A percentile compares a stretch with the other conserved stretches of the same genome.
These are phyloP conservation scores for Panulirus ornatus DNA, from an alignment of 1,140 invertebrate genomes.

Conservation along the genomic window DNA sequence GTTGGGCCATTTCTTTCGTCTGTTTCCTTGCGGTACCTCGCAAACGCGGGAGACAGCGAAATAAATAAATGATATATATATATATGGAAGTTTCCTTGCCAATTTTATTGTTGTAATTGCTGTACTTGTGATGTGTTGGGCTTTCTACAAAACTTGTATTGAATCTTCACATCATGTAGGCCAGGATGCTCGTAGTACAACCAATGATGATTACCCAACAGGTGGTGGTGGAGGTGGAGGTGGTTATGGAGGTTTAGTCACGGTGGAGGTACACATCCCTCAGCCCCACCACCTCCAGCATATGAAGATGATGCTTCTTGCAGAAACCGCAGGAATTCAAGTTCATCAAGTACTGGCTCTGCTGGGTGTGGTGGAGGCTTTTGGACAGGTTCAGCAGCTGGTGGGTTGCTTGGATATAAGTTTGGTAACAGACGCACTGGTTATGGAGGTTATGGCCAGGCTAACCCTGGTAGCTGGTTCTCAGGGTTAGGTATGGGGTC, in stretches of 20 bases:
- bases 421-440: constrained; percentile 77
- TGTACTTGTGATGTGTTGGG: constrained; percentile 78
- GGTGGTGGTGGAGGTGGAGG: constrained; percentile 69
- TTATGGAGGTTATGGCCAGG: constrained; percentile 30
- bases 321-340: constrained; percentile 28
- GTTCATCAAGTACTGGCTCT: constrained; percentile 27
- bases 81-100: constrained; percentile 70
- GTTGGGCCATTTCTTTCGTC: too few species aligned
- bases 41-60: too few species aligned
- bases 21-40: too few species aligned
- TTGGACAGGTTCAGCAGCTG: constrained; percentile 80
- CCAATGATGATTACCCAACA: constrained; percentile 71
- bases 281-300: constrained; percentile 38
- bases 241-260: constrained; percentile 68
- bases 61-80: too few species aligned
- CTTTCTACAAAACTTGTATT: constrained; percentile 80
- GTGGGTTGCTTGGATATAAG: constrained; percentile 81
- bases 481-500: constrained; percentile 27
- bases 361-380: constrained; percentile 78
- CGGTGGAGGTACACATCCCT: constrained; percentile 10
- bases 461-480: constrained; percentile 63
- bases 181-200: constrained; percentile 63
- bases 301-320: constrained; percentile 66
- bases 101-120: constrained; percentile 77
- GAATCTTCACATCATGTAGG: constrained; percentile 21